Evolutionary conservation across 1,140 invertebrate species (phyloP).

Genomic region (Globodera ellingtonae): DNA sequence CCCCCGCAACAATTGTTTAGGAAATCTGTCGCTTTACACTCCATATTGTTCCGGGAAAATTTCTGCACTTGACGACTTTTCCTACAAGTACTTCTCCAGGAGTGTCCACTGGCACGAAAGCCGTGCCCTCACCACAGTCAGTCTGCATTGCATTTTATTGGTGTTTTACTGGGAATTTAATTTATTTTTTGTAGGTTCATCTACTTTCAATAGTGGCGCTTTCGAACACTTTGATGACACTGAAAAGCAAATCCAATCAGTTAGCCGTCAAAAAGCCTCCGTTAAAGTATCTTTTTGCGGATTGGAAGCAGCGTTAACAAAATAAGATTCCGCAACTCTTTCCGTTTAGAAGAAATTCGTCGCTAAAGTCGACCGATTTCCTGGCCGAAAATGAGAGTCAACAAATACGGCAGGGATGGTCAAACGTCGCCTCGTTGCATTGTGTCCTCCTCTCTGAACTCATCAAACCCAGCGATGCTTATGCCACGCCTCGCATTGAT

Average conservation of each 20-base stretch:
- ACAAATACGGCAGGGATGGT: conserved; percentile 94
- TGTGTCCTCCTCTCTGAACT: conserved; percentile 89
- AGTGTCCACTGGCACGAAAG: conserved; percentile 92
- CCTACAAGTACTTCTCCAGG: conserved; percentile 71
- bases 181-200: conserved; percentile 84
- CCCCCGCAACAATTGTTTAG: conserved; percentile 35
- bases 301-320: no score
- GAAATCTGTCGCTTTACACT: conserved; percentile 71
- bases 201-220: conserved; percentile 88
- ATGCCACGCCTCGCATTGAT: conserved; percentile 90
- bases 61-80: conserved; percentile 44
- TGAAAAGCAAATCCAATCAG: conserved; percentile 88
- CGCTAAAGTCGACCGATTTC: conserved; percentile 46
- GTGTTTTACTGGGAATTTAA: no score
- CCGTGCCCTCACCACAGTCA: conserved; percentile 80
- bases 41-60: conserved; percentile 68
- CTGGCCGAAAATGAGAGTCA: conserved; percentile 70
- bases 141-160: conserved; percentile 4
- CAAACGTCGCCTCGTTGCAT: conserved; percentile 87
- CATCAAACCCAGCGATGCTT: conserved; percentile 68
- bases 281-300: conserved; percentile 28
- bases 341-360: conserved; percentile 49
- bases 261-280: conserved; percentile 44
- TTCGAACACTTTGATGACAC: conserved; percentile 95
- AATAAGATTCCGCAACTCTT: not conserved